A percentile compares a stretch with the other conserved stretches of the same genome.
phyloP scores from a whole-genome alignment of 2,113 vertebrate genomes.

The Hippocampus guttulatus region DNA sequence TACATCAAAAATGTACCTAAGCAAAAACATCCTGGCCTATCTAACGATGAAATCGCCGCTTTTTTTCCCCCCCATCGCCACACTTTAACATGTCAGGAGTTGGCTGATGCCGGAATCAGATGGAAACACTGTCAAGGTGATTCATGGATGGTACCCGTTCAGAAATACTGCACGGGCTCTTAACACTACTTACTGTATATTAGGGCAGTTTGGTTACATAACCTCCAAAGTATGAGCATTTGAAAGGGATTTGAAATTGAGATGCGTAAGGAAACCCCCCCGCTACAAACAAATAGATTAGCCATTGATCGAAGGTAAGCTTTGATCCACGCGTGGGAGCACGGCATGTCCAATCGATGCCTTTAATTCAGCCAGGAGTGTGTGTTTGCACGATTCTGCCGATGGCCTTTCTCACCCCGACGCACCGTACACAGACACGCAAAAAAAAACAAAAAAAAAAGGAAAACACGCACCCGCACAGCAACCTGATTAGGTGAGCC shows the following conservation, averaged over 20 bases:
- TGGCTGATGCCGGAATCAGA: too few relatives aligned
- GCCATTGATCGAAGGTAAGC: constrained; percentile 61
- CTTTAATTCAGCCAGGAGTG: constrained; percentile 64
- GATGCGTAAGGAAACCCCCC: too few relatives aligned
- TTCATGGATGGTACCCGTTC: too few relatives aligned
- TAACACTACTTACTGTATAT: neutral
- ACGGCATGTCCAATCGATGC: constrained; percentile 61
- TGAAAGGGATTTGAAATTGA: constrained; percentile 32
- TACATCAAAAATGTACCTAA: too few relatives aligned
- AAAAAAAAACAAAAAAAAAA: neutral
- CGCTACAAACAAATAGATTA: constrained; percentile 57
- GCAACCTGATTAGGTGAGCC: constrained; percentile 67
- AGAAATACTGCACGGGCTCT: neutral
- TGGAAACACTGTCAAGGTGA: too few relatives aligned
- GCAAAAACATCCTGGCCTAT: neutral
- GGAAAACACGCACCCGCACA: constrained; percentile 36
- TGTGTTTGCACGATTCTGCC: constrained; percentile 58
- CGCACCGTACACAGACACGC: constrained; percentile 20
- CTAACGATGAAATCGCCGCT: neutral
- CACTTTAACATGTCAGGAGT: too few relatives aligned
- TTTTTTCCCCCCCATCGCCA: too few relatives aligned
- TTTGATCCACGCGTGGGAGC: constrained; percentile 54
- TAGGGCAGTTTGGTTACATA: neutral
- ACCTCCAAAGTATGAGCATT: constrained; percentile 8
- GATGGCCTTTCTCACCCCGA: constrained; percentile 17